These are phyloP conservation scores for Epinotia bilunana DNA, from an alignment of 2,888 invertebrate species.

Conservation along the genomic window DNA sequence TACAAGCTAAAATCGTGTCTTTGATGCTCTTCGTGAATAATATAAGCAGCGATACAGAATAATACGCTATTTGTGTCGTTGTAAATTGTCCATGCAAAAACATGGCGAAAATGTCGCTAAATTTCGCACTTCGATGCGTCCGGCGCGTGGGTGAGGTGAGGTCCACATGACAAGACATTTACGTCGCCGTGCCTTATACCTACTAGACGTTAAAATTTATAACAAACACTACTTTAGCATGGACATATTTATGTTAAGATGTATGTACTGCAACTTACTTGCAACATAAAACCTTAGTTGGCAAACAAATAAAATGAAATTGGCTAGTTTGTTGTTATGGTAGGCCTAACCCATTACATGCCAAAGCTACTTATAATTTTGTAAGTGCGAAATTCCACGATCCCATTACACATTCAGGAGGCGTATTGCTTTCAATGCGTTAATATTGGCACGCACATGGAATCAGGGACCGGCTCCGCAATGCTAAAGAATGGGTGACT, in stretches of 20 bases:
- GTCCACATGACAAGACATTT: conserved; percentile 56
- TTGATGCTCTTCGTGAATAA: conserved; percentile 28
- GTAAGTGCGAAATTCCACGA: conserved; percentile 37
- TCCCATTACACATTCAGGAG: conserved; percentile 58
- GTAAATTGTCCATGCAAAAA: conserved; percentile 40
- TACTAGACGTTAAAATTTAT: conserved; percentile 47
- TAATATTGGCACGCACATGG: conserved; percentile 72
- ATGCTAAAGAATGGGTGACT: conserved; percentile 66
- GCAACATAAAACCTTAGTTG: neutral
- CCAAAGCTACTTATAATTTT: conserved; percentile 37
- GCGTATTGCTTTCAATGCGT: conserved; percentile 70
- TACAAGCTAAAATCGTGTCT: conserved; percentile 27
- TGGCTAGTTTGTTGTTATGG: conserved; percentile 1
- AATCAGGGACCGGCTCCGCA: conserved; percentile 68
- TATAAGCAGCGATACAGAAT: conserved; percentile 25
- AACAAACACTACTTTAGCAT: conserved; percentile 49
- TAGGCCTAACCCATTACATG: conserved; percentile 22
- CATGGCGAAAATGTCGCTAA: conserved; percentile 33
- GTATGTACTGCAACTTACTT: neutral
- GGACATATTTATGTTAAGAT: neutral
- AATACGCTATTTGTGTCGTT: conserved; percentile 31
- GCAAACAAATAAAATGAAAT: neutral
- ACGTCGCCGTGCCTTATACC: conserved; percentile 64
- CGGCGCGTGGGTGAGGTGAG: conserved; percentile 27
- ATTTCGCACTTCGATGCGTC: conserved; percentile 39